Evolutionary conservation across 2,797 vertebrate genomes (phyloP).

Genomic region (Natrix natrix): DNA sequence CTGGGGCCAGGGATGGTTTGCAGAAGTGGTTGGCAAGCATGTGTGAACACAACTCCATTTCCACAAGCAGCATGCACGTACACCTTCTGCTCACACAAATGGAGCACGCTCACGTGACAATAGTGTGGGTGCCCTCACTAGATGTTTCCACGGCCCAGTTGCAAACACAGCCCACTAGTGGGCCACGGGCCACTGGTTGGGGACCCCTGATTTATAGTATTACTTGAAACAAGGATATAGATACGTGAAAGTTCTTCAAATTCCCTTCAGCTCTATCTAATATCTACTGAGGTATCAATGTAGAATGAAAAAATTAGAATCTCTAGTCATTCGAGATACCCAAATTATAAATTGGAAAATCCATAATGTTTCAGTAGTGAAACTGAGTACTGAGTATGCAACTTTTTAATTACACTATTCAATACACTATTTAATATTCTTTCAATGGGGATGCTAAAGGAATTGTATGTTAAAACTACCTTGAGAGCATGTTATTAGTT

Average conservation of each 20-base stretch:
- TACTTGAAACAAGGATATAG: neutral
- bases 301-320: neutral
- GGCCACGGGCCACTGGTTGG: neutral
- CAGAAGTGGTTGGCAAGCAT: neutral
- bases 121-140: neutral
- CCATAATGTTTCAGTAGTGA: neutral
- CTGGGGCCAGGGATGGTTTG: neutral
- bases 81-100: neutral
- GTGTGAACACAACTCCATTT: neutral
- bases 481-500: neutral
- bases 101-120: neutral
- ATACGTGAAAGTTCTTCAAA: neutral
- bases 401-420: neutral
- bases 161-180: neutral
- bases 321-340: neutral
- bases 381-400: neutral
- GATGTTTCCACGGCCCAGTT: neutral
- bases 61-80: neutral
- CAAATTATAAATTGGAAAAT: neutral
- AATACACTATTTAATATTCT: neutral
- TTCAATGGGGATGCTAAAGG: neutral
- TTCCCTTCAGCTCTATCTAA: neutral
- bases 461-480: neutral
- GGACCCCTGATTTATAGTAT: neutral
- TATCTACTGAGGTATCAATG: neutral